phyloP scores from a whole-genome alignment of 2,797 vertebrate genomes.

The Leucoraja ocellata region DNA sequence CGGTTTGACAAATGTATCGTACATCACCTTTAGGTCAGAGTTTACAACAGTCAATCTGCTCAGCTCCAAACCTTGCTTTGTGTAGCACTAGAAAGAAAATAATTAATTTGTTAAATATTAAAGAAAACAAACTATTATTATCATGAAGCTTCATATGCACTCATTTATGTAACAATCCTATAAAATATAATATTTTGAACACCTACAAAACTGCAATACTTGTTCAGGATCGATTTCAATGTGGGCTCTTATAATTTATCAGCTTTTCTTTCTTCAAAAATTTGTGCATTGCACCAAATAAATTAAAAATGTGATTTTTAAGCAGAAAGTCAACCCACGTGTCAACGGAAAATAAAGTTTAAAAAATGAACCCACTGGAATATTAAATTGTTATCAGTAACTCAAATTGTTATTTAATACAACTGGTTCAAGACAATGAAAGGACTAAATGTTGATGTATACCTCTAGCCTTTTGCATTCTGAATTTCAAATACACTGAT shows the following conservation, averaged over 20 bases:
- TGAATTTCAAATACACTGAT: background rate
- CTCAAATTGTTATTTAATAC: background rate
- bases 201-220: background rate
- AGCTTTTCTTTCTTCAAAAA: background rate
- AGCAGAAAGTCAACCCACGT: background rate
- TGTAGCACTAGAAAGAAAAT: conserved; percentile 74
- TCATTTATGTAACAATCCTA: background rate
- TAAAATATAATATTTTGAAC: background rate
- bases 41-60: conserved; percentile 89
- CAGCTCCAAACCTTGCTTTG: conserved; percentile 85
- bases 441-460: background rate
- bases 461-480: background rate
- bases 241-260: background rate
- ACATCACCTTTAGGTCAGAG: conserved; percentile 79
- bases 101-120: background rate
- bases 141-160: too few species aligned
- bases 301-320: background rate
- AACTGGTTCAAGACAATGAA: background rate
- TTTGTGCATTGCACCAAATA: background rate
- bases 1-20: conserved; percentile 91
- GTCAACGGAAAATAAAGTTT: background rate
- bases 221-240: background rate
- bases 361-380: background rate
- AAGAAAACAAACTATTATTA: background rate
- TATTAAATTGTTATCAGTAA: background rate